Base-by-base conservation (phyloP, 2,113 vertebrate species). In the Calidris pugnax region DNA sequence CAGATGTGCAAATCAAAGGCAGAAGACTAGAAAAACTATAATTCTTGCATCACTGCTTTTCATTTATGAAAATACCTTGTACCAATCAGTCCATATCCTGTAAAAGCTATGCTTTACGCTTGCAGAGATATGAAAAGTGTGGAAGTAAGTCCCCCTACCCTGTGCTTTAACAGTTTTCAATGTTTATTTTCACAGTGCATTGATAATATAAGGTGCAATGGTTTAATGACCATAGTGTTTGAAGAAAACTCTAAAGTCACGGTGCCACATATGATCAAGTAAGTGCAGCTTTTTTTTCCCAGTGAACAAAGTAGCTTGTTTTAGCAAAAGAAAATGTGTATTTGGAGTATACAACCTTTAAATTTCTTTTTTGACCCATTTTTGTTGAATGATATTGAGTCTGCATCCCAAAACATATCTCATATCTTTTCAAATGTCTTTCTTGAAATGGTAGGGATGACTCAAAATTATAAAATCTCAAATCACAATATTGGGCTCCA, bases 181-280 rank as follows among this genome's bases (percentile, higher is more conserved):
- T 90, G 77, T 97, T 96, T 88, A 57, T 96, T 94, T 98, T 96
- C 87, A 59, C 91, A 99, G 99, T 99, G 99, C 87, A 99, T 99
- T 89, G 99, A 99, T 98, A 99, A 99, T 91, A 99, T 99, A 96
- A 98, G 99, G 71, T 99, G 99, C 96, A 99, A 99, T 96, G 99
- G 99, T 84, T 98, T 99, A 97, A 99, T 99, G 99, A 99, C 99
- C 91, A 99, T 99, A 95, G 99, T 99, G 48, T 99, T 99, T 97
- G 99, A 99, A 97, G 99, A 99, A 97, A 99, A 99, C 98, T 99
- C 99, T 75, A 99, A 99, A 98, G 99, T 99, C 87, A 99, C 99
- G 4, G 99, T 99, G 95, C 99, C 99, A 86, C 99, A 99, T 96
- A 99, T 99, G 99, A 99, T 99, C 97, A 99, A 99, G 99, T 99